Base-by-base conservation (phyloP, 2,113 vertebrate species). In the Oryzias javanicus region DNA sequence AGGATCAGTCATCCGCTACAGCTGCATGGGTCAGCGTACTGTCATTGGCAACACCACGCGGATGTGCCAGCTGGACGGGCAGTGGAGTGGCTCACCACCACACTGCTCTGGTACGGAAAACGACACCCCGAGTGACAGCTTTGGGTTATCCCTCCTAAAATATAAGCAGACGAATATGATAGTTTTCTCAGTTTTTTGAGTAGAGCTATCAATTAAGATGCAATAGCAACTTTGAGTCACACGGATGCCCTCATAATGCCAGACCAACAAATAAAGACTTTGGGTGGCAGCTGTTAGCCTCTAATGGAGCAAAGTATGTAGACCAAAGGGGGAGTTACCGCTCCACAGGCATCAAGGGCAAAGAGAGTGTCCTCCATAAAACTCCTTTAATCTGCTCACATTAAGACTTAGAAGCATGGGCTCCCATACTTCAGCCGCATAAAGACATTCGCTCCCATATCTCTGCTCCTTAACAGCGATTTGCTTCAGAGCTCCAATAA, bases 21-120 rank as follows among this genome's bases (percentile, higher is more conserved):
- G 93, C 86, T 99, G 97, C 88, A 91, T 90, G 0, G 91, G 93
- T 60, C 87, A 91, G 72, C 84, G 91, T n/a, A 82, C 52, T 22
- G 82, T 99, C 74, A 68, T 98, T 0, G 97, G 97, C 57, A 98
- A 98, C 17, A 83, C 94, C 22, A 98, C 95, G 0, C 92, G 97
- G 27, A 92, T 94, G 91, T 99, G 97, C 84, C 96, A 97, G 83
- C 90, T 96, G 67, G 94, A 98, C 0, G 95, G 95, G 72, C 95
- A 92, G 72, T 99, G 97, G 97, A 98, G 96, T 66, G 93, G 95
- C 66, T 97, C 95, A 3, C 92, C 93, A 12, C 96, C 97, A 0
- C 97, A 98, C 88, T 99, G 97, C 89, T 98, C 97, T 18, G 97
- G 97, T 98, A 94, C 3, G 57, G 82, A 53, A 24, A 67, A 22